These are phyloP conservation scores for Antennarius striatus DNA, from an alignment of 2,113 vertebrate genomes.

Conservation along the genomic window DNA sequence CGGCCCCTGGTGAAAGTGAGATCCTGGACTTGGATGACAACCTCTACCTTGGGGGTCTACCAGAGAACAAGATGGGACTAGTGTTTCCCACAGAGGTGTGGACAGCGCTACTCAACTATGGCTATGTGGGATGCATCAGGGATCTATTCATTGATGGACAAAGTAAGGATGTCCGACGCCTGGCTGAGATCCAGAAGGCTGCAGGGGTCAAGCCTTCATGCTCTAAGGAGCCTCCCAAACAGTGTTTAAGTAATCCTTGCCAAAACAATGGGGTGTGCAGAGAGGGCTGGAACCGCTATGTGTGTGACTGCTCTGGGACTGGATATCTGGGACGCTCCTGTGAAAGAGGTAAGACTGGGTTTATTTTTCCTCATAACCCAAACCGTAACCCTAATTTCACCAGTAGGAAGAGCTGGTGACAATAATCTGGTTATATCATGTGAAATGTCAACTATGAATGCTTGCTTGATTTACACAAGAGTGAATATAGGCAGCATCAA, in stretches of 20 bases:
- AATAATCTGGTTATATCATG: conserved; percentile 6
- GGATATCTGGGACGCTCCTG: conserved; percentile 95
- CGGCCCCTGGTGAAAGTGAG: conserved; percentile 95
- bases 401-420: background rate
- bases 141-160: conserved; percentile 98
- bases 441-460: background rate
- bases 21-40: conserved; percentile 97
- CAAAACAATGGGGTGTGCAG: conserved; percentile 94
- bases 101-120: conserved; percentile 97
- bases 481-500: conserved; percentile 25
- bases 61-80: conserved; percentile 93
- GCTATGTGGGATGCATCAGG: conserved; percentile 97
- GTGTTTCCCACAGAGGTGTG: conserved; percentile 97
- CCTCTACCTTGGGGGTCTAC: conserved; percentile 93
- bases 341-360: conserved; percentile 87
- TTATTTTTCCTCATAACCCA: background rate
- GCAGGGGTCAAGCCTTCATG: conserved; percentile 97
- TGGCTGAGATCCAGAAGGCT: conserved; percentile 94
- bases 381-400: no score
- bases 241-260: conserved; percentile 97
- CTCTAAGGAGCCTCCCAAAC: conserved; percentile 92
- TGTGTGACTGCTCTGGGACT: conserved; percentile 96
- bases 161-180: conserved; percentile 94
- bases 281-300: conserved; percentile 97
- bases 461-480: background rate